These are phyloP conservation scores for Ormyrus thymus DNA, from an alignment of 2,888 invertebrate genomes.

Conservation along the genomic window DNA sequence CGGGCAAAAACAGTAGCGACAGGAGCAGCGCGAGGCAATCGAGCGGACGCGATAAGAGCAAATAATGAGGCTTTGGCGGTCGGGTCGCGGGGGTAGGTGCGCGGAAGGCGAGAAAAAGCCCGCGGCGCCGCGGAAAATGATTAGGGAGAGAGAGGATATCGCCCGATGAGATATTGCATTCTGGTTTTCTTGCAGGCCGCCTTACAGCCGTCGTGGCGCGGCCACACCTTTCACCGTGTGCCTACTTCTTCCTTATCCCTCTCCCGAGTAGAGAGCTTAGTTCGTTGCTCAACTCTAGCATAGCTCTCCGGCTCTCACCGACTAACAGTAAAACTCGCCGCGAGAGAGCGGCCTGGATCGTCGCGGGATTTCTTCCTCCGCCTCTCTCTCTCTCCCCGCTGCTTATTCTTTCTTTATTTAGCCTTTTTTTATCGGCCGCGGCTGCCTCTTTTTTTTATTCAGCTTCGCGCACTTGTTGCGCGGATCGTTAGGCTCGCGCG, in stretches of 20 bases:
- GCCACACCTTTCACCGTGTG: conserved; percentile 57
- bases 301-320: conserved; percentile 13
- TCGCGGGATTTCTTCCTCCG: too few species aligned
- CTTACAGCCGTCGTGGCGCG: background rate
- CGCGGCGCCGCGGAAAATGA: too few species aligned
- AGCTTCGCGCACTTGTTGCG: background rate
- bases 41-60: background rate
- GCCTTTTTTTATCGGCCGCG: background rate
- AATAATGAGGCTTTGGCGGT: background rate
- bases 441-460: conserved; percentile 1
- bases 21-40: background rate
- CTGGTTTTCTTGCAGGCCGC: conserved; percentile 35
- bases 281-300: conserved; percentile 14
- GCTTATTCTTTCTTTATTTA: too few species aligned
- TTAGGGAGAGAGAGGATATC: conserved; percentile 22
- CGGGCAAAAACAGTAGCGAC: background rate
- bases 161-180: conserved; percentile 50
- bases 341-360: background rate
- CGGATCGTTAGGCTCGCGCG: too few species aligned
- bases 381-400: too few species aligned
- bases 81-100: background rate
- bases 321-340: conserved; percentile 38
- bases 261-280: background rate
- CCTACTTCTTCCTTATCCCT: conserved; percentile 37
- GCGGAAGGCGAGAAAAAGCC: background rate